Base-by-base conservation (phyloP, 1,140 invertebrate species). In the Cydia strobilella region DNA sequence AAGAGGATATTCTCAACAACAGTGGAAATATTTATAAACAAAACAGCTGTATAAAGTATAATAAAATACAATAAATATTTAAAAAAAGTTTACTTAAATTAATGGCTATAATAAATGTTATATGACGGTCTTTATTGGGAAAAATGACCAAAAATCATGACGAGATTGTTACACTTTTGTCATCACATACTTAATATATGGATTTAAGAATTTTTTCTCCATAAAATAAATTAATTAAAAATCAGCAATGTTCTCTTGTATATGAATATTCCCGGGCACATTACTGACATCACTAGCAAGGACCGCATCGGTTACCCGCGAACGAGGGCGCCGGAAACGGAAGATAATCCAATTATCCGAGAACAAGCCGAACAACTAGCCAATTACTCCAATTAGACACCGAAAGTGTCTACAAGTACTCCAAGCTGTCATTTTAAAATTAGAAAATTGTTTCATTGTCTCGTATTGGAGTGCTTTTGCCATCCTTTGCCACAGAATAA, bases 301-400 rank as follows among this genome's bases (percentile, higher is more conserved):
- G 65, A 54, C 18, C 54, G 72, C 23, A 25, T 74, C 15, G 73
- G 73, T 74, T 74, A 74, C 9, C 73, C 73, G 27, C 51, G 48
- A 51, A 62, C 25, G 42, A 18, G 51, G 72, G 72, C 72, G 42
- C 42, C 45, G 42, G 72, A 73, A 73, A 73, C 45, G 39, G 72
- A 73, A 73, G 54, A 74, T 74, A 74, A 74, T 74, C 73, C 73
- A 74, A 74, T 74, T 74, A 74, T 62, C 73, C 73, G 48, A 12
- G 54, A 74, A 74, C 73, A 74, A 74, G 73, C 48, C 54, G 48
- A 39, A 63, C 73, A 62, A 35, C 45, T 51, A 35, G 51, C 73
- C 73, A 74, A 74, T 74, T 74, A 74, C 20, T 27, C 73, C 73
- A 74, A 74, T 74, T 74, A 74, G 73, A 59, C 73, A 23, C 54